Evolutionary conservation across 2,888 invertebrate species (phyloP).

Genomic region (Ashinkailepas kermadecensis): DNA sequence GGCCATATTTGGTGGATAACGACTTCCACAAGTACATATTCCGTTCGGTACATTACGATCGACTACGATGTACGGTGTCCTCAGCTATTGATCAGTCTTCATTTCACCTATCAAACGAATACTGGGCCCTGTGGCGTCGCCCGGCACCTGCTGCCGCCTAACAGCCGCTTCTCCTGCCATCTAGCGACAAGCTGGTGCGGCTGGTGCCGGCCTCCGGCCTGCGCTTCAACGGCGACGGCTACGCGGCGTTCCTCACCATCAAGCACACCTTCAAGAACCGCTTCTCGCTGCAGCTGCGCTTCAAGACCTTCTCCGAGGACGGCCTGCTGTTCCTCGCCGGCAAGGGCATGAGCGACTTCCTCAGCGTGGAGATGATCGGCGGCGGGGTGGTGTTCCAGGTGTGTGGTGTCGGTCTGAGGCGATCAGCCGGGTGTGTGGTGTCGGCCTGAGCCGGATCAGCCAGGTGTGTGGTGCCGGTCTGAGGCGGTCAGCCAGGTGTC

Average conservation of each 20-base stretch:
- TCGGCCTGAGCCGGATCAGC: no score
- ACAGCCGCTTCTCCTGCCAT: neutral
- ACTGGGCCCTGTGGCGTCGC: no score
- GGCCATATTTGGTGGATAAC: no score
- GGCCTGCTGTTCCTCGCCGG: constrained; percentile 83
- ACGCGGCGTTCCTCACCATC: constrained; percentile 60
- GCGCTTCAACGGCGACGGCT: constrained; percentile 83
- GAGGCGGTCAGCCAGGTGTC: no score
- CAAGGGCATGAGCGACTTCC: constrained; percentile 55
- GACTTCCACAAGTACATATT: no score
- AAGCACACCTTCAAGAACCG: constrained; percentile 52
- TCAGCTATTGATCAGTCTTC: no score
- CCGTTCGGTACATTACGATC: no score
- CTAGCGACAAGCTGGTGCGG: constrained; percentile 59
- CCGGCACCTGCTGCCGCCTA: no score
- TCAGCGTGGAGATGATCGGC: constrained; percentile 72
- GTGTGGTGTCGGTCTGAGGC: constrained; percentile 23
- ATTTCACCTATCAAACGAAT: no score
- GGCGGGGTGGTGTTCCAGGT: constrained; percentile 68
- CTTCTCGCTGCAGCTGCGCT: constrained; percentile 65
- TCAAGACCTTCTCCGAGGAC: constrained; percentile 76
- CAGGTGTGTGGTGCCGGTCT: no score
- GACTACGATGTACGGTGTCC: no score
- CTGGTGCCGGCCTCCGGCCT: constrained; percentile 63
- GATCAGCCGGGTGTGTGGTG: no score